Conservation (phyloP, 2,113 vertebrate genomes). For the Gymnarchus niloticus region DNA sequence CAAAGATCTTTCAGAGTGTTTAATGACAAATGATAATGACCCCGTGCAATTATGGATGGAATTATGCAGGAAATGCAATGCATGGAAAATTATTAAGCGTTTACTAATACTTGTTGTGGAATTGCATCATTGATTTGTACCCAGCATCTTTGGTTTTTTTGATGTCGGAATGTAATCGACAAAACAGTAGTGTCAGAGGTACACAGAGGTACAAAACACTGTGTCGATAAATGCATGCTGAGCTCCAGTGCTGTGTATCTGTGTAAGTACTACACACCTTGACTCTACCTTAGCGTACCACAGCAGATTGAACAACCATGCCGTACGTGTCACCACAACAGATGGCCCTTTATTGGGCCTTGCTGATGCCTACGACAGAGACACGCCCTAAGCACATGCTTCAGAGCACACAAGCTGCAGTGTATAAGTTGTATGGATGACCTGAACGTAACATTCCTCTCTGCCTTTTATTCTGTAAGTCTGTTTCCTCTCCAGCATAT, state of each 20-base stretch:
- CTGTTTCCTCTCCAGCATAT: background rate
- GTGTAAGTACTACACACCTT: conserved; percentile 2
- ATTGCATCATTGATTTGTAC: background rate
- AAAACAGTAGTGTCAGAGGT: background rate
- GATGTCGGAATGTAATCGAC: background rate
- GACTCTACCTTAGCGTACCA: no score
- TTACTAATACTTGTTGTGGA: background rate
- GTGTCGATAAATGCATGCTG: background rate
- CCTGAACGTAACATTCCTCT: background rate
- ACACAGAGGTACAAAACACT: background rate
- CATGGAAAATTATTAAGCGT: background rate
- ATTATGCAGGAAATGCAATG: background rate
- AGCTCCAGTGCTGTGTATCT: background rate
- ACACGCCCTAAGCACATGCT: background rate
- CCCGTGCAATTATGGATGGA: background rate
- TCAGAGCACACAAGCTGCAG: background rate
- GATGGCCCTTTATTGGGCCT: background rate
- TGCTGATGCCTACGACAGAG: background rate
- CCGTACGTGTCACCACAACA: background rate
- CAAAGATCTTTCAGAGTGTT: background rate
- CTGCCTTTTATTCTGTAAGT: background rate
- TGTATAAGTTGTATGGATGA: background rate
- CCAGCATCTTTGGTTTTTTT: background rate
- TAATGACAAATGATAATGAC: background rate
- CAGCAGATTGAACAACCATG: background rate